These are phyloP conservation scores for Onchidella celtica DNA, from an alignment of 2,888 invertebrate species.

Conservation along the genomic window DNA sequence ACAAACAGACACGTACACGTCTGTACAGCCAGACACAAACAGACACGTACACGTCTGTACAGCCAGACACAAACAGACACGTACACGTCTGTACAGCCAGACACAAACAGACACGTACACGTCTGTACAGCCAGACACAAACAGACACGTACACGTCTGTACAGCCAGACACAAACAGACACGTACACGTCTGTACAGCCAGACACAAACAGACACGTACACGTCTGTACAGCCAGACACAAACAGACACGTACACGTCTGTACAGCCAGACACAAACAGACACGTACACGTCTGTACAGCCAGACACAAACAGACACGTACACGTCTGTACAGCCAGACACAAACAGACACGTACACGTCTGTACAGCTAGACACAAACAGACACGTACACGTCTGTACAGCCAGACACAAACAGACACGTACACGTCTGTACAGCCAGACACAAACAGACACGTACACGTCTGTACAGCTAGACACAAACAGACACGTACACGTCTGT, in stretches of 20 bases:
- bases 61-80: background rate
- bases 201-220: background rate
- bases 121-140: conserved; percentile 21
- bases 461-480: background rate
- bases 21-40: conserved; percentile 4
- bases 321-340: background rate
- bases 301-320: background rate
- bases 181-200: background rate
- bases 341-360: background rate
- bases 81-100: conserved; percentile 14
- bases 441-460: background rate
- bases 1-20: no score
- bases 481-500: background rate
- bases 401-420: background rate
- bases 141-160: conserved; percentile 4
- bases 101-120: conserved; percentile 28
- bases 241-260: background rate
- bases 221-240: background rate
- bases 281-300: background rate
- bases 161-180: conserved; percentile 31
- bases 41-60: background rate
- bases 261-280: background rate
- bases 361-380: background rate
- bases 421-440: background rate
- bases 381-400: background rate